A percentile compares a stretch with the other conserved stretches of the same genome.
Conservation (phyloP, 2,113 vertebrate genomes). For the Rhodinocichla rosea region DNA sequence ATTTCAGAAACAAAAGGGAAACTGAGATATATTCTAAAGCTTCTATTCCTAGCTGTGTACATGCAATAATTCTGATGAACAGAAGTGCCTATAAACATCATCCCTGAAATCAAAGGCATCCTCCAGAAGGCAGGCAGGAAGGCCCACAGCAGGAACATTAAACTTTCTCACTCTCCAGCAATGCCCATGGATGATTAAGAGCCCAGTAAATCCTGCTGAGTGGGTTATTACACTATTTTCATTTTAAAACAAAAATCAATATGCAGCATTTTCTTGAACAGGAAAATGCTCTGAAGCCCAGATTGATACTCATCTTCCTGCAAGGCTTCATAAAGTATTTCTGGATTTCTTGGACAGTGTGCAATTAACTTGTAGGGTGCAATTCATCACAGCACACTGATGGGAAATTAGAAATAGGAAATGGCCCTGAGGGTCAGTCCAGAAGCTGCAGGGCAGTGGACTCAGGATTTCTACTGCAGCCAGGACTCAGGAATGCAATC, state of each 20-base stretch:
- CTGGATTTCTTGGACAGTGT: conserved; percentile 11
- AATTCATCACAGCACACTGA: neutral
- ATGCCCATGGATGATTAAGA: neutral
- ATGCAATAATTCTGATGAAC: neutral
- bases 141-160: neutral
- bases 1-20: neutral
- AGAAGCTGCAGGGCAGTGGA: neutral
- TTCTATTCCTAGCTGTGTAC: neutral
- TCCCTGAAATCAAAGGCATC: neutral
- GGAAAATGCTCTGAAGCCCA: neutral
- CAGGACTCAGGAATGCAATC: neutral
- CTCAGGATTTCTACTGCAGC: neutral
- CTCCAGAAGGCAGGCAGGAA: neutral
- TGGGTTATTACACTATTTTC: conserved; percentile 21
- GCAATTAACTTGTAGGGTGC: neutral
- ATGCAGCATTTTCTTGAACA: conserved; percentile 9
- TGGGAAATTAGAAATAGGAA: neutral
- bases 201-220: conserved; percentile 42
- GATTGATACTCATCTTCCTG: neutral
- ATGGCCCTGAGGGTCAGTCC: neutral
- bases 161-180: conserved; percentile 13
- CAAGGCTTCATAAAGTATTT: conserved; percentile 2
- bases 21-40: neutral
- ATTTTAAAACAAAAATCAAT: conserved; percentile 51
- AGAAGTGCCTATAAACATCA: neutral